Evolutionary conservation across 2,888 invertebrate genomes (phyloP).

Genomic region (Trichogramma dendrolimi): DNA sequence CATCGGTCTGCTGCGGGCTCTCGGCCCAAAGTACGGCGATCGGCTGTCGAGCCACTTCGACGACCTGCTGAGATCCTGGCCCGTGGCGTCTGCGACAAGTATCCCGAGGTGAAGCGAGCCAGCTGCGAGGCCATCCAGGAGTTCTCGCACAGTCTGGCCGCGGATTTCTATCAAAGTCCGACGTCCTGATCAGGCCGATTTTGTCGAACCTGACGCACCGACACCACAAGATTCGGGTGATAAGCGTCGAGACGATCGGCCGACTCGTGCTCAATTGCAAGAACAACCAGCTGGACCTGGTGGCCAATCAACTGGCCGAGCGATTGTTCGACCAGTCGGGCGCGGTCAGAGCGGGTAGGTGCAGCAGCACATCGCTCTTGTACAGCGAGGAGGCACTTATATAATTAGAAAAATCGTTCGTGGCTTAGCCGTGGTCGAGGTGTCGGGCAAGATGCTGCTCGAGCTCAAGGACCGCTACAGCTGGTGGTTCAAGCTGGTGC

Average conservation of each 20-base stretch:
- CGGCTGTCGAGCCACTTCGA: slow-evolving; percentile 67
- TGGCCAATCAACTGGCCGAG: slow-evolving; percentile 78
- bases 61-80: slow-evolving; percentile 71
- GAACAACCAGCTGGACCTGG: slow-evolving; percentile 67
- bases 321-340: slow-evolving; percentile 81
- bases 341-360: slow-evolving; percentile 61
- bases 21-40: slow-evolving; percentile 64
- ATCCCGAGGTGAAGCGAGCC: slow-evolving; percentile 74
- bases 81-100: slow-evolving; percentile 72
- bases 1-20: slow-evolving; percentile 62
- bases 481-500: slow-evolving; percentile 80
- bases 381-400: not conserved
- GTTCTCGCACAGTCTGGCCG: slow-evolving; percentile 62
- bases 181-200: slow-evolving; percentile 70
- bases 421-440: slow-evolving; percentile 64
- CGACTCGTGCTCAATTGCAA: slow-evolving; percentile 60
- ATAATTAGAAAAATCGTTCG: not conserved
- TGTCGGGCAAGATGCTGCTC: slow-evolving; percentile 75
- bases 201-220: slow-evolving; percentile 73
- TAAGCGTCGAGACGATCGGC: slow-evolving; percentile 71
- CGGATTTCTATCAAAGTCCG: slow-evolving; percentile 72
- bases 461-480: slow-evolving; percentile 82
- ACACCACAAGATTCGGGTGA: slow-evolving; percentile 74
- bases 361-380: not conserved
- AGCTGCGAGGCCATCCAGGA: slow-evolving; percentile 69